Percentiles rank a stretch among this genome's conserved stretches.
Evolutionary conservation across 2,797 vertebrate genomes (phyloP).

Genomic region (Siniperca undulata): DNA sequence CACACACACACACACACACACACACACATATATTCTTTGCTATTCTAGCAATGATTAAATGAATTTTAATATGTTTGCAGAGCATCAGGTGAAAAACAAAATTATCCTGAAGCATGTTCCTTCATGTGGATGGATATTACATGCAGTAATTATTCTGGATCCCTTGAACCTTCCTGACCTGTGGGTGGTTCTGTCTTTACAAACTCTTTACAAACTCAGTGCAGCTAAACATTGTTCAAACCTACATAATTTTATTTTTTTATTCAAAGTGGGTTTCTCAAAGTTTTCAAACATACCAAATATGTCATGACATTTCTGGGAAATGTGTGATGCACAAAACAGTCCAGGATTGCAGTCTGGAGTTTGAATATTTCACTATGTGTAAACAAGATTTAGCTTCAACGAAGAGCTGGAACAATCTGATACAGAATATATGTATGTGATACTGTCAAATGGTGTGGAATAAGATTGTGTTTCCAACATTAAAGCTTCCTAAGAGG

Average conservation of each 20-base stretch:
- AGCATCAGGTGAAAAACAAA: neutral
- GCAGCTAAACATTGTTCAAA: conserved; percentile 14
- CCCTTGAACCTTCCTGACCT: neutral
- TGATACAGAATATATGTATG: neutral
- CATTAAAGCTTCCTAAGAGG: neutral
- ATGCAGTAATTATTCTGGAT: conserved; percentile 2
- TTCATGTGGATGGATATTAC: neutral
- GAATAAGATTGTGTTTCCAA: neutral
- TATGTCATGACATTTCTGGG: neutral
- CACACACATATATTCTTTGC: no score
- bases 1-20: neutral
- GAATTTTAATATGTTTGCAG: conserved; percentile 31
- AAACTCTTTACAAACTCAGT: neutral
- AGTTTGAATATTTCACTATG: neutral
- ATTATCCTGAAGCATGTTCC: neutral
- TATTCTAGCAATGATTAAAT: conserved; percentile 10
- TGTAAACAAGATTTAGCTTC: neutral
- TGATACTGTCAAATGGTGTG: neutral
- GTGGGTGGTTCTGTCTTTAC: neutral
- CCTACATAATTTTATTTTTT: neutral
- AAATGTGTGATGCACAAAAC: neutral
- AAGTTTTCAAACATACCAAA: neutral
- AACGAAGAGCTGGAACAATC: neutral
- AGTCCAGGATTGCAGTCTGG: neutral
- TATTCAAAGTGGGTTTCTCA: conserved; percentile 1